Percentiles rank a stretch among this genome's conserved stretches.
Conservation (phyloP, 1,140 invertebrate genomes). For the Cydia fagiglandana region DNA sequence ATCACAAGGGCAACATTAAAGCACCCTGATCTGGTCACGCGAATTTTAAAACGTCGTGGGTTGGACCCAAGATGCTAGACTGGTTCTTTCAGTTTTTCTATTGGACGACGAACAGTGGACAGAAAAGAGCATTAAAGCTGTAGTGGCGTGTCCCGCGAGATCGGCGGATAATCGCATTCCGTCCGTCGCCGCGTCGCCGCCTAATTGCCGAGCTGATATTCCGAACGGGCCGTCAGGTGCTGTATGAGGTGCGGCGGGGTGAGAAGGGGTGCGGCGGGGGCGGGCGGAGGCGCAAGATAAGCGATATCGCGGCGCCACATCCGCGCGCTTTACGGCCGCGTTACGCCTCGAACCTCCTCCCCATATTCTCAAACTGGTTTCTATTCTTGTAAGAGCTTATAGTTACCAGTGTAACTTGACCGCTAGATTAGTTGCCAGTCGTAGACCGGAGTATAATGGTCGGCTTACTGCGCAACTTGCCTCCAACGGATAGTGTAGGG, state of each 20-base stretch:
- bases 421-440: neutral
- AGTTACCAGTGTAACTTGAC: neutral
- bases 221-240: too few species aligned
- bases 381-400: neutral
- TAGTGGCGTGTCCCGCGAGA: neutral
- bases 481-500: neutral
- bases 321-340: conserved; percentile 8
- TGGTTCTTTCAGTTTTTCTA: too few species aligned
- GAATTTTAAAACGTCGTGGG: too few species aligned
- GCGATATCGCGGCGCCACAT: conserved; percentile 3
- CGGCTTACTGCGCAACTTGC: neutral
- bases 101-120: neutral
- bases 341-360: neutral
- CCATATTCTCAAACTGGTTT: neutral
- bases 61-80: too few species aligned
- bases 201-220: neutral
- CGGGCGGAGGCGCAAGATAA: neutral
- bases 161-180: neutral
- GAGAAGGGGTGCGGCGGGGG: neutral
- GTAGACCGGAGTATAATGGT: neutral
- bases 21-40: too few species aligned
- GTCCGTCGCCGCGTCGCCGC: conserved; percentile 3
- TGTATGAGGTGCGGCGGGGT: neutral
- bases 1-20: too few species aligned
- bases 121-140: neutral